Conservation (phyloP, 1,140 invertebrate genomes). For the Phthorimaea operculella region DNA sequence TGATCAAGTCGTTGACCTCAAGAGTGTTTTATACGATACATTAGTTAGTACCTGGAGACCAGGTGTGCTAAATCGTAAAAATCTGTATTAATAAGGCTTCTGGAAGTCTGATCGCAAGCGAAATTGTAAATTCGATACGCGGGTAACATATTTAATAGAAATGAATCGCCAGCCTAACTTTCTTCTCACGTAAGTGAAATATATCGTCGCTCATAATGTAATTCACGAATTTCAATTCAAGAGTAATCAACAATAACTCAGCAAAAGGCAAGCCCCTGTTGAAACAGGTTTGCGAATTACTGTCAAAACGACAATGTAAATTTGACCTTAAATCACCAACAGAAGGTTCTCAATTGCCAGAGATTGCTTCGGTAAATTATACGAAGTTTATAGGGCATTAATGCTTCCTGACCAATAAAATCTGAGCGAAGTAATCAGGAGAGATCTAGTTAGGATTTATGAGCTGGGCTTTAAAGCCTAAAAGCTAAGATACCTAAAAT, state of each 20-base stretch:
- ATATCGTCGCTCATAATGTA: too few species aligned
- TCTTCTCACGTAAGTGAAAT: too few species aligned
- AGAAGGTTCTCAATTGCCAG: background rate
- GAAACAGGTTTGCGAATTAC: background rate
- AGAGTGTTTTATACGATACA: background rate
- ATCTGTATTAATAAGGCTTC: background rate
- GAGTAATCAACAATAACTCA: background rate
- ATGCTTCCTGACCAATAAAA: background rate
- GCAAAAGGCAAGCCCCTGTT: background rate
- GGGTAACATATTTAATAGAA: too few species aligned
- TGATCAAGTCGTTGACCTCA: background rate
- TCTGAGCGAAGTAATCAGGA: background rate
- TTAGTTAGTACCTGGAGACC: constrained; percentile 7
- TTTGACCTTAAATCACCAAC: background rate
- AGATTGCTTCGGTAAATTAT: background rate
- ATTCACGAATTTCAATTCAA: too few species aligned
- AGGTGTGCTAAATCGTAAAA: constrained; percentile 13
- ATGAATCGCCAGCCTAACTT: too few species aligned
- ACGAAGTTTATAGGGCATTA: background rate
- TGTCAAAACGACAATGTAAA: background rate
- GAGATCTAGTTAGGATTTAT: background rate
- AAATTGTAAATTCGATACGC: background rate
- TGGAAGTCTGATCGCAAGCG: background rate
- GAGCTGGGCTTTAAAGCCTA: background rate
- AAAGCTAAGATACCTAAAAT: background rate